Evolutionary conservation across 35 echinoderm and acorn worm species (phyloP), one percentile per base, ranked within the genome.

Genomic region (Heliocidaris erythrogramma): DNA sequence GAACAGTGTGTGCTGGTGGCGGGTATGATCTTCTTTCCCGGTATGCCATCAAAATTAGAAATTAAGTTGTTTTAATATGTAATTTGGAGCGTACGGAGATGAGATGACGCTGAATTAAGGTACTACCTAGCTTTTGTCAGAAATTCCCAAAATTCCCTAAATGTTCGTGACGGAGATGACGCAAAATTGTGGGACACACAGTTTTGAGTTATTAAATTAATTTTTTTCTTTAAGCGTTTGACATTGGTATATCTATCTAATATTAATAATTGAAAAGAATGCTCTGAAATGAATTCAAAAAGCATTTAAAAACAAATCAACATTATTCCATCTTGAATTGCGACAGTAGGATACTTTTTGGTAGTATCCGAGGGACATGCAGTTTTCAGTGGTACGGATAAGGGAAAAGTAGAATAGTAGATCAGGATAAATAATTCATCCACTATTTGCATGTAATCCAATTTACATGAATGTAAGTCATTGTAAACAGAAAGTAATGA

Each of bases 281-380:
- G n/a, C n/a, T n/a, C n/a, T n/a, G 86, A 88, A 88, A 88, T 88
- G 86, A 88, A 88, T 88, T 88, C 86, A 88, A 88, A 88, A 88
- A 88, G 86, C 86, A 88, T 88, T 88, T 88, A 88, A 88, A 88
- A 88, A 88, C 86, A 10, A 13, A 24, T 13, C 31, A 88, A 31
- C 86, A 10, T 88, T 10, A 10, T 88, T 88, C 86, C 86, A 88
- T 88, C 86, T 88, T 88, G 31, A 88, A 88, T 24, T 88, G 31
- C 86, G 86, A 88, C 86, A 88, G 13, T 88, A 88, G 86, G 31
- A 88, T 88, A 88, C 30, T 32, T 88, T 24, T 88, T 88, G 13
- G 31, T 88, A 32, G 86, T 88, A 88, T 88, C 86, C 10, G 10
- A 13, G 86, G 86, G 86, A 88, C 86, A 88, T 88, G 86, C 13